Conservation (phyloP, 2,797 vertebrate species). For the Lemur catta region DNA sequence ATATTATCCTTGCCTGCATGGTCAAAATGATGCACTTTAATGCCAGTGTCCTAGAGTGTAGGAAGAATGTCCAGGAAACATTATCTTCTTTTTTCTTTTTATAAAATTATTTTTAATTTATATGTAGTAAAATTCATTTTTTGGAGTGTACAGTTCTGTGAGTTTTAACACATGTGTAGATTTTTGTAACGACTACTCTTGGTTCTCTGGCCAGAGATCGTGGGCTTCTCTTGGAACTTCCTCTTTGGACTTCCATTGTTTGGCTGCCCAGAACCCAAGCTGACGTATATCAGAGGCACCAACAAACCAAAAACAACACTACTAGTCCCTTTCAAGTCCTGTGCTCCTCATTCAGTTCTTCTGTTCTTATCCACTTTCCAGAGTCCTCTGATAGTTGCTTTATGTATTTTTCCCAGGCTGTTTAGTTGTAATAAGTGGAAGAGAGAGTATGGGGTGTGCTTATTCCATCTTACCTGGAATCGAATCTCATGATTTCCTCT, state of each 20-base stretch:
- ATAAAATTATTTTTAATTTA: neutral
- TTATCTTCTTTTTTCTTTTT: neutral
- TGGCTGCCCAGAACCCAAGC: neutral
- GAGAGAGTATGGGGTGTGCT: neutral
- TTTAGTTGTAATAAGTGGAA: neutral
- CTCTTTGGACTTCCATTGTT: neutral
- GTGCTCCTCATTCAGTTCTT: neutral
- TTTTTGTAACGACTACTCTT: neutral
- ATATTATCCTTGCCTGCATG: neutral
- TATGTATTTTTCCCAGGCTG: neutral
- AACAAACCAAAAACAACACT: neutral
- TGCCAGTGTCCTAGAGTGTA: neutral
- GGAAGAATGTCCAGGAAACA: neutral
- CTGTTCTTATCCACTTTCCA: neutral
- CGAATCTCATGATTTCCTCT: neutral
- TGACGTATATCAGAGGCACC: neutral
- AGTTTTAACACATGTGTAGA: neutral
- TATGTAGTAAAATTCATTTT: neutral
- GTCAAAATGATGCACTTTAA: constrained; percentile 15
- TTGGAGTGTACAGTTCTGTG: neutral
- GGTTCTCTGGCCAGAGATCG: neutral
- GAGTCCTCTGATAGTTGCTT: neutral
- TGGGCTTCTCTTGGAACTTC: neutral
- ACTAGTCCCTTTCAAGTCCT: neutral
- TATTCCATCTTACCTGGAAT: neutral